Conservation (phyloP, 1,140 invertebrate genomes). For the Sycophila sp. region DNA sequence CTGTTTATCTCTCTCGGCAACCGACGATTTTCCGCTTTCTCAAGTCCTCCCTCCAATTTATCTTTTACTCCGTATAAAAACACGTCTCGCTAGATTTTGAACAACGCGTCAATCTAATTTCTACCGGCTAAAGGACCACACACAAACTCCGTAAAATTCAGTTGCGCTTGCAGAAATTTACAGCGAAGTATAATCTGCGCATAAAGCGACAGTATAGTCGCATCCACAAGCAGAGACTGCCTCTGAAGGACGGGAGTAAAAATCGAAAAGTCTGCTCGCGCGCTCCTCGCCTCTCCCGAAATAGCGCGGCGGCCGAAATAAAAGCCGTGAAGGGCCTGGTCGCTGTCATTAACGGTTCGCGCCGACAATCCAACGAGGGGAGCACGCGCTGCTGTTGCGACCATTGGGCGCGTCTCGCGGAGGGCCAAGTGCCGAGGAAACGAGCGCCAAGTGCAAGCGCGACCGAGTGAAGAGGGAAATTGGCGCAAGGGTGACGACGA, state of each 20-base stretch:
- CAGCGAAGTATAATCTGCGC: too few relatives aligned
- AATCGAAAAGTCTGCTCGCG: neutral
- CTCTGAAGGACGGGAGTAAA: too few relatives aligned
- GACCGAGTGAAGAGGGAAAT: neutral
- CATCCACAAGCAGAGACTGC: too few relatives aligned
- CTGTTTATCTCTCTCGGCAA: conserved; percentile 19
- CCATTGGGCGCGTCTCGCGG: too few relatives aligned
- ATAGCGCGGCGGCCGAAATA: conserved; percentile 31
- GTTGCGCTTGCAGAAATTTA: too few relatives aligned
- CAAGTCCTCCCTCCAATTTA: too few relatives aligned
- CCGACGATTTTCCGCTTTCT: conserved; percentile 40
- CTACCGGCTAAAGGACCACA: too few relatives aligned
- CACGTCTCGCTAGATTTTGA: neutral
- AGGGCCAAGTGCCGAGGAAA: too few relatives aligned
- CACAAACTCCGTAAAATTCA: too few relatives aligned
- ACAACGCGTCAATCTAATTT: neutral
- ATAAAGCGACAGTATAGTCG: too few relatives aligned
- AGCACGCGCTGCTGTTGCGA: too few relatives aligned
- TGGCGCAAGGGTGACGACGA: conserved; percentile 3
- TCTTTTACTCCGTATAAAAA: too few relatives aligned
- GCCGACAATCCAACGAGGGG: neutral
- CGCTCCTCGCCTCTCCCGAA: neutral
- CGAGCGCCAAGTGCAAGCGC: neutral
- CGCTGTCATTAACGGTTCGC: conserved; percentile 24
- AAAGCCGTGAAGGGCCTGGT: conserved; percentile 32